A percentile compares a stretch with the other conserved stretches of the same genome.
These are phyloP conservation scores for Pseudomyrmex gracilis DNA, from an alignment of 1,140 invertebrate genomes.

Conservation along the genomic window DNA sequence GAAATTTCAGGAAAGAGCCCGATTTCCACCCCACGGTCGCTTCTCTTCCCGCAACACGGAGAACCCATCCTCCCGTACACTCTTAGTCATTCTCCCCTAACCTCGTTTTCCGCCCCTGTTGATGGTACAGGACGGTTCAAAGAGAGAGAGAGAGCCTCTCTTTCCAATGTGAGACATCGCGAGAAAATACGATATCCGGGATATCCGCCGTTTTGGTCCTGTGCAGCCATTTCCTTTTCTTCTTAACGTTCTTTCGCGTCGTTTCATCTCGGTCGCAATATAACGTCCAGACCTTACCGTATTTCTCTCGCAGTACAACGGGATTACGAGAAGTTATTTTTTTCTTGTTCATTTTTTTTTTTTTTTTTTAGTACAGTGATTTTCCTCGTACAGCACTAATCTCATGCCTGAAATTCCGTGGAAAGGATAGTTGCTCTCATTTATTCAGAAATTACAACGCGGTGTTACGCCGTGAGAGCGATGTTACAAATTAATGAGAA, in stretches of 20 bases:
- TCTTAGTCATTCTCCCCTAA: conserved; percentile 75
- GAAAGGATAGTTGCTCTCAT: not conserved
- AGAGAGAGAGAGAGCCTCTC: conserved; percentile 19
- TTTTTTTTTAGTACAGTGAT: conserved; percentile 17
- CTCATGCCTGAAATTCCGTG: not conserved
- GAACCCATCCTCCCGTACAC: conserved; percentile 54
- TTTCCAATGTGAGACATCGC: conserved; percentile 44
- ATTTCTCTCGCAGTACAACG: conserved; percentile 17
- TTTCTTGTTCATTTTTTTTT: not conserved
- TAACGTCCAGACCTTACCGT: conserved; percentile 24
- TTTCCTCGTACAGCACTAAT: conserved; percentile 4
- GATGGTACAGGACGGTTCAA: conserved; percentile 56
- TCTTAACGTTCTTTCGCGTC: conserved; percentile 33
- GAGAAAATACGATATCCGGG: conserved; percentile 71
- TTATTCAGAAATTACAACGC: conserved; percentile 33
- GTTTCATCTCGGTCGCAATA: conserved; percentile 64
- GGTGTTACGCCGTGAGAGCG: conserved; percentile 8
- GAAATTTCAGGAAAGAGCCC: conserved; percentile 68
- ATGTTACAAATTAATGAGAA: conserved; percentile 36
- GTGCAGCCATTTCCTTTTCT: conserved; percentile 43
- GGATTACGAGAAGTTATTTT: conserved; percentile 25
- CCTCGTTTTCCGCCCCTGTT: conserved; percentile 63
- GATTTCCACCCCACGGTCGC: conserved; percentile 34
- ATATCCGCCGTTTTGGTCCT: conserved; percentile 48
- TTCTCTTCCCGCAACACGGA: conserved; percentile 17